Evolutionary conservation across 2,113 vertebrate species (phyloP).

Genomic region (Elephas maximus): DNA sequence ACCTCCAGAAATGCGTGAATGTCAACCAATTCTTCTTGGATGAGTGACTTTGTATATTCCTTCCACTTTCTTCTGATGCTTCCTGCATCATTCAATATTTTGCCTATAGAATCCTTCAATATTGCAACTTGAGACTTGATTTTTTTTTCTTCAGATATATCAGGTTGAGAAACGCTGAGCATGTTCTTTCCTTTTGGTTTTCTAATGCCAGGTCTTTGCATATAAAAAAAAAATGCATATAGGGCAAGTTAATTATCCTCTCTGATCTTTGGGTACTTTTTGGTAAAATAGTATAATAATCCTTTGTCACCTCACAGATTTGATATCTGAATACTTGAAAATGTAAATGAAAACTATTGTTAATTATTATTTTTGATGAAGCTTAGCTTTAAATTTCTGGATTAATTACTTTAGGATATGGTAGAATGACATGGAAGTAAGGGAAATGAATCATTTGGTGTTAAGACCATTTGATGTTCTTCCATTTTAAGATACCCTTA

Average conservation of each 20-base stretch:
- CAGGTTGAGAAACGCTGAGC: too few species aligned
- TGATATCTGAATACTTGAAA: background rate
- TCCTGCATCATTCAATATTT: too few species aligned
- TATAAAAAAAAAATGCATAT: too few species aligned
- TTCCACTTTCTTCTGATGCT: too few species aligned
- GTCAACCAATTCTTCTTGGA: too few species aligned
- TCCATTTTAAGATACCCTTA: conserved; percentile 4
- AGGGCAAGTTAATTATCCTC: background rate
- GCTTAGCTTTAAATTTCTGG: background rate
- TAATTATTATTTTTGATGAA: background rate
- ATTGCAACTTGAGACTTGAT: too few species aligned
- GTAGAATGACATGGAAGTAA: background rate
- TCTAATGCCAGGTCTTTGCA: too few species aligned
- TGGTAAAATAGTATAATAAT: background rate
- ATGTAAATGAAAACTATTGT: background rate
- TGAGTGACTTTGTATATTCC: too few species aligned
- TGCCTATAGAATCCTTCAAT: too few species aligned
- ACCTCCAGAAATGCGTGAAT: too few species aligned
- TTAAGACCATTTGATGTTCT: background rate
- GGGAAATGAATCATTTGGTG: background rate
- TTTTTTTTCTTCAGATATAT: too few species aligned
- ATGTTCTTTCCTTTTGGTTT: too few species aligned
- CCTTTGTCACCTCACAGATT: background rate
- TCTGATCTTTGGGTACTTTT: background rate
- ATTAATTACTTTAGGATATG: background rate